A percentile compares a stretch with the other conserved stretches of the same genome.
phyloP scores from a whole-genome alignment of 2,888 invertebrate species.

The Stenodera caucasica region DNA sequence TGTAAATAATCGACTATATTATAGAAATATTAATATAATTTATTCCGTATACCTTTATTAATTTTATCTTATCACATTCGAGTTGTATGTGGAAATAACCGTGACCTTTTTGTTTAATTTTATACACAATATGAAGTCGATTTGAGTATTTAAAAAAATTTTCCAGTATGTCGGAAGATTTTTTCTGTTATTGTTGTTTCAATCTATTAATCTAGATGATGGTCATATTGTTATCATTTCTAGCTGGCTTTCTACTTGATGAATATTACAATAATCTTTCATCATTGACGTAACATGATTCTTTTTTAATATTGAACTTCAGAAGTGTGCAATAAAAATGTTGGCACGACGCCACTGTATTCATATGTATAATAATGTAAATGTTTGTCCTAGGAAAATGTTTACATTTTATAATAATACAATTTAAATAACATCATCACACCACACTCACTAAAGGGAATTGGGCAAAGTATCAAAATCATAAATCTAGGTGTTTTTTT shows the following conservation, averaged over 20 bases:
- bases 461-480: slow-evolving; percentile 10
- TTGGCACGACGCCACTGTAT: background rate
- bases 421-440: slow-evolving; percentile 8
- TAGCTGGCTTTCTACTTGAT: too few species aligned
- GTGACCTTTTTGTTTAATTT: slow-evolving; percentile 17
- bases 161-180: background rate
- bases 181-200: background rate
- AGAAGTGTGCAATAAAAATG: background rate
- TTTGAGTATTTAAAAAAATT: slow-evolving; percentile 6
- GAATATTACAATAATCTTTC: too few species aligned
- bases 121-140: slow-evolving; percentile 9
- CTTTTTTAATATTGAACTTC: background rate
- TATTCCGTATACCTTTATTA: slow-evolving; percentile 15
- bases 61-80: slow-evolving; percentile 21
- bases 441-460: background rate
- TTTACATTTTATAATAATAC: background rate
- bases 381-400: background rate
- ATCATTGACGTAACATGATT: background rate
- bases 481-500: slow-evolving; percentile 1
- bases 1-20: background rate
- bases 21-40: background rate
- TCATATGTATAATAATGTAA: background rate
- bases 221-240: too few species aligned
- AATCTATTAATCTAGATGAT: too few species aligned
- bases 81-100: background rate